Base-by-base conservation (phyloP, 2,888 invertebrate species). In the Orchesella flavescens region DNA sequence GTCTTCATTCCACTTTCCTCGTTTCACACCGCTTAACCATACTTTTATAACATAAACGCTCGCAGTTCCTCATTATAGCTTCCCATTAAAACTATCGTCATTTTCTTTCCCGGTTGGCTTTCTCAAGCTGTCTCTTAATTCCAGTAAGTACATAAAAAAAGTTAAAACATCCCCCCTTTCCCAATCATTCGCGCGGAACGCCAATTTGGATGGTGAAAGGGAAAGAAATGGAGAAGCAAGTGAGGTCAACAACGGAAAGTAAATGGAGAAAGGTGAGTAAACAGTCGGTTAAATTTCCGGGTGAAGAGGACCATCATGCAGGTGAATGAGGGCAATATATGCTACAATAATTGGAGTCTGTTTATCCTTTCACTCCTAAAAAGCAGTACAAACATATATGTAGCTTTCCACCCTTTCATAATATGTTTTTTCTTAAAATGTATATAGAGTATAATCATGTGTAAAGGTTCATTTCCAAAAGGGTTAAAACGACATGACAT, bases 131-230 rank as follows among this genome's bases (percentile, higher is more conserved):
- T 34, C 53, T 71, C 34, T 49, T 34, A 71, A 71, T 78, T 78
- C 68, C 77, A 15, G 17, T 68, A 19, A 55, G 66, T 75, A 43
- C 44, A 46, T n/a, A 17, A 44, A 34, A 78, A 79, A 79, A 72
- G 72, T 78, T 59, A 2, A 1, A 15, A 69, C 66, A 77, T 57
- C 59, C n/a, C 77, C 55, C 68, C 55, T 77, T 68, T 43, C 2
- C 63, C 59, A 65, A 17, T 72, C 72, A 79, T 43, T 57, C 79
- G 72, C 65, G 79, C 72, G 55, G 55, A 79, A 65, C 72, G 79
- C 63, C 72, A 79, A 79, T 79, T 79, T 79, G 57, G 55, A 71
- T 61, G 71, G 71, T 63, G 59, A 19, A 34, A 34, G 23, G 3
- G 55, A 53, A 49, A 49, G 49, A n/a, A 49, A 13, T 21, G 43